These are phyloP conservation scores for Eilema sororculum DNA, from an alignment of 2,888 invertebrate species.

Conservation along the genomic window DNA sequence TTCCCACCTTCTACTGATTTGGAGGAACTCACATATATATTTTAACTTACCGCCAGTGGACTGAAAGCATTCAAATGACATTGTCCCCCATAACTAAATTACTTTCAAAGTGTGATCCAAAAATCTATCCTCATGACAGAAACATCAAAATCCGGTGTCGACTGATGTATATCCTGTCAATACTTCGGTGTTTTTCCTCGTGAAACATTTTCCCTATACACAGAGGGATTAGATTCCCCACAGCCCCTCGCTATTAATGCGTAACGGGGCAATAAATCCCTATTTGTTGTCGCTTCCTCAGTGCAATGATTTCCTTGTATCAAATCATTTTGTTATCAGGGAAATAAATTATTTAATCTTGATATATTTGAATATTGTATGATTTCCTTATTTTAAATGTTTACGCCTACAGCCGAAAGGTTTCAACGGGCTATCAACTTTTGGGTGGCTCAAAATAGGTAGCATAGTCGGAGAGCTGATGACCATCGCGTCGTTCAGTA, in stretches of 20 bases:
- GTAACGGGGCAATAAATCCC: constrained; percentile 25
- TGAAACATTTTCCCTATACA: constrained; percentile 19
- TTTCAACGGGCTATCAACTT: not conserved
- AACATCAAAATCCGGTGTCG: constrained; percentile 13
- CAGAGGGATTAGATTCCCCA: constrained; percentile 33
- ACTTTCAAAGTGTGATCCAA: not conserved
- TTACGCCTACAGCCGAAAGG: not conserved
- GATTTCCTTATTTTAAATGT: not conserved
- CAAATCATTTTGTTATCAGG: not conserved
- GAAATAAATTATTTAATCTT: not conserved
- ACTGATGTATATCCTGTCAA: constrained; percentile 30
- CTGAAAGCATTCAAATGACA: not conserved
- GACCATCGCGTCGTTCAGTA: no score
- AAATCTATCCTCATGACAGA: not conserved
- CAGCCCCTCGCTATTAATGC: constrained; percentile 25
- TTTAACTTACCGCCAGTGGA: not conserved
- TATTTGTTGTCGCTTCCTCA: constrained; percentile 28
- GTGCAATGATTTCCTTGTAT: constrained; percentile 15
- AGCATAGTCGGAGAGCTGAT: no score
- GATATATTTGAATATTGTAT: not conserved
- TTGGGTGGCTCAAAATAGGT: no score
- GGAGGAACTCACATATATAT: not conserved
- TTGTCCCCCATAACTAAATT: not conserved
- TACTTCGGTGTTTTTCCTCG: constrained; percentile 25
- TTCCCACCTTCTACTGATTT: no score